phyloP scores from a whole-genome alignment of 2,888 invertebrate species.

The Yponomeuta cagnagella region DNA sequence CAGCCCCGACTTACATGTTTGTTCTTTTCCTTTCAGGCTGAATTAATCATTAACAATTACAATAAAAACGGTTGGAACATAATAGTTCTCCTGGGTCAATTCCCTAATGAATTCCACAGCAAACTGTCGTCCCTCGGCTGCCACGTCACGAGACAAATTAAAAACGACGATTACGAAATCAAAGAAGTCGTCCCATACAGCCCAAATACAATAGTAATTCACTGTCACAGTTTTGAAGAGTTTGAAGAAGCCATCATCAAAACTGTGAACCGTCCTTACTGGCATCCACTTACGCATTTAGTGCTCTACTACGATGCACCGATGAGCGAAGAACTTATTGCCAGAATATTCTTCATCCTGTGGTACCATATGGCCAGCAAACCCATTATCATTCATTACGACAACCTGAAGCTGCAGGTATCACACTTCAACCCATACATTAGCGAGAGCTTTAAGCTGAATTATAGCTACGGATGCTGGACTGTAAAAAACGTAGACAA shows the following conservation, averaged over 20 bases:
- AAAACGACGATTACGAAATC: conserved; percentile 35
- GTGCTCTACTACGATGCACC: conserved; percentile 41
- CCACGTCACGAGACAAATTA: conserved; percentile 33
- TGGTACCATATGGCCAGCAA: conserved; percentile 53
- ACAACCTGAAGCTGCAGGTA: conserved; percentile 32
- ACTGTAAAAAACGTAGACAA: conserved; percentile 41
- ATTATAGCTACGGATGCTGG: conserved; percentile 46
- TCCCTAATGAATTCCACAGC: conserved; percentile 42
- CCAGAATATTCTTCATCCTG: conserved; percentile 47
- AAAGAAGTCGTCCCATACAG: conserved; percentile 41
- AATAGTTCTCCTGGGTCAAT: conserved; percentile 41
- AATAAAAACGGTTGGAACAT: conserved; percentile 50
- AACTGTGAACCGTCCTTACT: conserved; percentile 37
- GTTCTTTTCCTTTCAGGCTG: conserved; percentile 34
- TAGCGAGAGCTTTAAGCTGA: conserved; percentile 33
- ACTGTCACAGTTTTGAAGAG: conserved; percentile 34
- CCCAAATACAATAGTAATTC: conserved; percentile 43
- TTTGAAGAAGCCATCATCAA: conserved; percentile 45
- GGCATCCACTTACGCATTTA: conserved; percentile 50
- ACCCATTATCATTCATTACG: conserved; percentile 40
- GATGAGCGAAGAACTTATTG: conserved; percentile 28
- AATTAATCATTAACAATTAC: conserved; percentile 39
- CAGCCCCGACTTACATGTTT: too few relatives aligned
- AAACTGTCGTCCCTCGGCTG: conserved; percentile 34
- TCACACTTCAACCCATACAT: conserved; percentile 45